Conservation (phyloP, 2,113 vertebrate genomes). For the Nestor notabilis region DNA sequence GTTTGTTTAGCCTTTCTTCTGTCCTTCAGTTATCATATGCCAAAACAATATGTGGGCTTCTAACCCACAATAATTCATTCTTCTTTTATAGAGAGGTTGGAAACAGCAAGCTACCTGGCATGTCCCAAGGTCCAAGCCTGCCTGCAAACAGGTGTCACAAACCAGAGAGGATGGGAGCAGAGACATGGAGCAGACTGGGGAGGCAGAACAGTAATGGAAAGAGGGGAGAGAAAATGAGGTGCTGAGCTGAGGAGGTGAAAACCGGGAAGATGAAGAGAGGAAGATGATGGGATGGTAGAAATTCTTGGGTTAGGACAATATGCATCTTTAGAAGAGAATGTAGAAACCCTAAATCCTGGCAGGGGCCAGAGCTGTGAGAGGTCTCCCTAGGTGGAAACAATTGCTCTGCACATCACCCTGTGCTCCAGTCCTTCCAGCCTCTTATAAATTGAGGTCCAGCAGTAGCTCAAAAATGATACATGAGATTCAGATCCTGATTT, state of each 20-base stretch:
- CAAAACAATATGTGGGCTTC: not conserved
- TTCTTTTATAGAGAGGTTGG: not conserved
- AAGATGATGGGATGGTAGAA: not conserved
- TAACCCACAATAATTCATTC: not conserved
- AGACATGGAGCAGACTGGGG: not conserved
- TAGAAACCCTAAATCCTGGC: not conserved
- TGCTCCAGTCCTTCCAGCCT: not conserved
- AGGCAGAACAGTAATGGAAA: not conserved
- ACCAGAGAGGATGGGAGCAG: not conserved
- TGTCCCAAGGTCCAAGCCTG: not conserved
- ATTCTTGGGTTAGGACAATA: not conserved
- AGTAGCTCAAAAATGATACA: not conserved
- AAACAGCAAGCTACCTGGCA: not conserved
- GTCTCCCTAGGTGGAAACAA: not conserved
- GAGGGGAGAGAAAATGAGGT: not conserved
- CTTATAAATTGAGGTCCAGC: not conserved
- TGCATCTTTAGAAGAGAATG: not conserved
- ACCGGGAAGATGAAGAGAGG: not conserved
- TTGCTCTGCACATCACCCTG: not conserved
- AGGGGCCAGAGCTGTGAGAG: not conserved
- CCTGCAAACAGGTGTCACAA: not conserved
- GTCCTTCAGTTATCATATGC: not conserved
- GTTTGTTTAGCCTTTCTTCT: not conserved
- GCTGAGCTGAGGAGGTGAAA: not conserved
- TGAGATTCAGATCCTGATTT: not conserved